Percentiles rank a stretch among this genome's conserved stretches.
phyloP scores from a whole-genome alignment of 2,888 invertebrate genomes.

The Tinea semifulvella region DNA sequence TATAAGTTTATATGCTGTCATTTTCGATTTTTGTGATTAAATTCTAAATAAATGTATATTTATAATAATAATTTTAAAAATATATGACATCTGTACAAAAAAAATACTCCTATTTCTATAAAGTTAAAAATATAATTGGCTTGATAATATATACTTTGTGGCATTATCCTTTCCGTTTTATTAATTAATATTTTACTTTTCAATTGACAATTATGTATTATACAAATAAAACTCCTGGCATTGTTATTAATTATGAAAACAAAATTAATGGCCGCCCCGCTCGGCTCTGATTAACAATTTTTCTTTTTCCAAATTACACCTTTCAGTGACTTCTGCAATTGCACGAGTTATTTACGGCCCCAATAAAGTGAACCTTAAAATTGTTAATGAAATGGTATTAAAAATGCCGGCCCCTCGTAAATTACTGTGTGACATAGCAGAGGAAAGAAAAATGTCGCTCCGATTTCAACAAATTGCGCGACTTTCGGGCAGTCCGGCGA shows the following conservation, averaged over 20 bases:
- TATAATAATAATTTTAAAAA: too few species aligned
- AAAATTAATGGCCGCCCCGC: slow-evolving; percentile 2
- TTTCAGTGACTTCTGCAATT: slow-evolving; percentile 36
- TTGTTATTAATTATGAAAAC: slow-evolving; percentile 5
- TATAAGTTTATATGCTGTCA: too few species aligned
- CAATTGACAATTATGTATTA: slow-evolving; percentile 1
- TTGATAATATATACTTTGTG: too few species aligned
- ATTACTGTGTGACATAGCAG: slow-evolving; percentile 56
- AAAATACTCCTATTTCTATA: too few species aligned
- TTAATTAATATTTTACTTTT: too few species aligned
- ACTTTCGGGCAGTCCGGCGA: slow-evolving; percentile 16
- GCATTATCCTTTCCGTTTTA: too few species aligned
- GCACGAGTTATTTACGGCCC: slow-evolving; percentile 60
- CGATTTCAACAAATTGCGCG: slow-evolving; percentile 54
- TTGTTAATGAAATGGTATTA: slow-evolving; percentile 68
- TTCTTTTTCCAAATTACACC: slow-evolving; percentile 36
- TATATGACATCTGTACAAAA: too few species aligned
- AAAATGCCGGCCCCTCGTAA: slow-evolving; percentile 58
- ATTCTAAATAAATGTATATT: too few species aligned
- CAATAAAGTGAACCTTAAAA: slow-evolving; percentile 67
- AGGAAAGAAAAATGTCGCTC: slow-evolving; percentile 54
- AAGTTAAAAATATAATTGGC: too few species aligned
- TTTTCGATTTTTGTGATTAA: too few species aligned
- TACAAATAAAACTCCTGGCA: neutral
- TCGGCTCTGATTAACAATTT: slow-evolving; percentile 15